Evolutionary conservation across 2,888 invertebrate genomes (phyloP), one percentile per base, ranked within the genome.

Genomic region (Macropis europaea): DNA sequence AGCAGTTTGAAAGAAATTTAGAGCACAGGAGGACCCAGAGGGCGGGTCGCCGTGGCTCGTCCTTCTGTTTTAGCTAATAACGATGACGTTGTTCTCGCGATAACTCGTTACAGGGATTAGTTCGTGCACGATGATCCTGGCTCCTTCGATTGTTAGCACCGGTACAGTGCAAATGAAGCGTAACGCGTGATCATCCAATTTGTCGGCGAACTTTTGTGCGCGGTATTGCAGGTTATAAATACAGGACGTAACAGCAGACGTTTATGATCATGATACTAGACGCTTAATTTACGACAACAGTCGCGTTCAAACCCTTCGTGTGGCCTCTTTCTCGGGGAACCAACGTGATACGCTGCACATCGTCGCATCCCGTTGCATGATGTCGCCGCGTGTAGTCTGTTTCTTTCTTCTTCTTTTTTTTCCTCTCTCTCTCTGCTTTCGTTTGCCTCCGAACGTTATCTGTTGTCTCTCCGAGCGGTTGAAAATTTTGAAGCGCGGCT

Each of bases 181-280:
- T 48, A 72, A 60, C 66, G 63, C 63, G 42, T 28, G 66, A 75
- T 63, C 72, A 50, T 77, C 64, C 81, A 80, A 79, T 79, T 79
- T 80, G 81, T 79, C 73, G 78, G 80, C 50, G 59, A 64, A 78
- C 80, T 80, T 80, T 73, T 70, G 69, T 59, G 54, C 57, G 19
- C 69, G 38, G 68, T 63, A 70, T 76, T 68, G 67, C 59, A 24
- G 47, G 70, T 64, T 80, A 53, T 79, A 80, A 80, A 79, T 77
- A 76, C 66, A 54, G 50, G 19, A 66, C 57, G 53, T 79, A 79
- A 72, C 62, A 48, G 56, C 61, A 43, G 80, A 79, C 80, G 66
- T 79, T 80, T 80, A 79, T 53, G 78, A 60, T 61, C 70, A 56
- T 40, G 67, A 70, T 76, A 70, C 61, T 57, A 63, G 60, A 54